Conservation (phyloP, 2,888 invertebrate species). For the Ellobium chinense region DNA sequence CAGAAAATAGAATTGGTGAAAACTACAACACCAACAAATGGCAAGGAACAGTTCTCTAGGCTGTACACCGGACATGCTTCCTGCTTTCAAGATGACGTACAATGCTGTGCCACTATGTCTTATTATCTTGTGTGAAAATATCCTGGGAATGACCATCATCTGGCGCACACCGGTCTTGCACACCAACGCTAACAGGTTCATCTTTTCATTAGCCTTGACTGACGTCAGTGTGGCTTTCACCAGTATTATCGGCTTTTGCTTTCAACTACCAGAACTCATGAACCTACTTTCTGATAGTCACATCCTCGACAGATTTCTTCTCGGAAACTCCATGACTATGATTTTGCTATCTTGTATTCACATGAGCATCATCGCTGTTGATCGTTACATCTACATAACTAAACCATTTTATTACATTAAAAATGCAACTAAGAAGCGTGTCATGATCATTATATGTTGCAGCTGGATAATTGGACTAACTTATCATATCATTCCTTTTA, state of each 20-base stretch:
- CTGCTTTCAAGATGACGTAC: neutral
- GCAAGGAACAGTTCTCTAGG: too few relatives aligned
- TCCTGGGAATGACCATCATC: neutral
- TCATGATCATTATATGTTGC: neutral
- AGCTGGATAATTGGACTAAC: neutral
- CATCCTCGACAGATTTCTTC: neutral
- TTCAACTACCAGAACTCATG: too few relatives aligned
- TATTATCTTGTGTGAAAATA: neutral
- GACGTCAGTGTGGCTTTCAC: neutral
- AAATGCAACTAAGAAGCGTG: neutral
- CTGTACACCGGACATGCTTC: too few relatives aligned
- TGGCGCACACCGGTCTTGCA: neutral
- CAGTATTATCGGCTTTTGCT: neutral
- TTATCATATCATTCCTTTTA: neutral
- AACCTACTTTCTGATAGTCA: too few relatives aligned
- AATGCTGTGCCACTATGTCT: neutral
- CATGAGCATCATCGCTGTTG: constrained; percentile 16
- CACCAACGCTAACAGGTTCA: neutral
- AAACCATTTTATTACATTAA: constrained; percentile 17
- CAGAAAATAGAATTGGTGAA: too few relatives aligned
- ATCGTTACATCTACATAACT: constrained; percentile 20
- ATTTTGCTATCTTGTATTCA: neutral
- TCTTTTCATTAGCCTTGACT: neutral
- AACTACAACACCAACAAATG: too few relatives aligned
- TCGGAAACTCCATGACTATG: neutral